A percentile compares a stretch with the other conserved stretches of the same genome.
Conservation (phyloP, 2,888 invertebrate species). For the Aphidius colemani region DNA sequence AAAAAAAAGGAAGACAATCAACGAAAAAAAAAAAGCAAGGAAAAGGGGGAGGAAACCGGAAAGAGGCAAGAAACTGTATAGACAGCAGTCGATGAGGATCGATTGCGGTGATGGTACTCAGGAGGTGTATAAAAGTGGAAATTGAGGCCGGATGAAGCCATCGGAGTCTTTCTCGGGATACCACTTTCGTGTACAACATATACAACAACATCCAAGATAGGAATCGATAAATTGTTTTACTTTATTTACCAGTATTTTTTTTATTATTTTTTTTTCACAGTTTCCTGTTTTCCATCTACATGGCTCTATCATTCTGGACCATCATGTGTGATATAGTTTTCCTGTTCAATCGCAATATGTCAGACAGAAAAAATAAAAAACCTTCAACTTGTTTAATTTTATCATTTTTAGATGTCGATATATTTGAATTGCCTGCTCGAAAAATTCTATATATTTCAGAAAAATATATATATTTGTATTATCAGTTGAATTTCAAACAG, state of each 20-base stretch:
- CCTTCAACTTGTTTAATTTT: constrained; percentile 9
- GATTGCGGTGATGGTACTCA: constrained; percentile 19
- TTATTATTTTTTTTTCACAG: too few species aligned
- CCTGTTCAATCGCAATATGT: constrained; percentile 7
- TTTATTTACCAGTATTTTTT: constrained; percentile 10
- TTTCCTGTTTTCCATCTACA: too few species aligned
- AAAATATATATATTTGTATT: constrained; percentile 1
- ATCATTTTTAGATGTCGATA: constrained; percentile 2
- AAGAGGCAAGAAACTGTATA: too few species aligned
- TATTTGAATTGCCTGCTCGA: not conserved
- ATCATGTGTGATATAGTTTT: too few species aligned
- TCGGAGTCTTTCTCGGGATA: not conserved
- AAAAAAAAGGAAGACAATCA: not conserved
- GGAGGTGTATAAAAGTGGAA: constrained; percentile 26
- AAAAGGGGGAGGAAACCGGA: too few species aligned
- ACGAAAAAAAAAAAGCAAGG: not conserved
- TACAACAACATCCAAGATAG: constrained; percentile 3
- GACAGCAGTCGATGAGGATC: constrained; percentile 14
- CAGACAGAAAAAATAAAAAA: constrained; percentile 17
- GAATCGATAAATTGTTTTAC: constrained; percentile 17
- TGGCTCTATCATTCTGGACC: too few species aligned
- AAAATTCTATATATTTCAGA: not conserved
- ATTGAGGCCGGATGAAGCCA: constrained; percentile 20
- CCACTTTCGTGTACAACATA: constrained; percentile 1
- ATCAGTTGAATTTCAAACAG: constrained; percentile 23